phyloP scores from a whole-genome alignment of 2,888 invertebrate species.

The Limenitis arthemis region DNA sequence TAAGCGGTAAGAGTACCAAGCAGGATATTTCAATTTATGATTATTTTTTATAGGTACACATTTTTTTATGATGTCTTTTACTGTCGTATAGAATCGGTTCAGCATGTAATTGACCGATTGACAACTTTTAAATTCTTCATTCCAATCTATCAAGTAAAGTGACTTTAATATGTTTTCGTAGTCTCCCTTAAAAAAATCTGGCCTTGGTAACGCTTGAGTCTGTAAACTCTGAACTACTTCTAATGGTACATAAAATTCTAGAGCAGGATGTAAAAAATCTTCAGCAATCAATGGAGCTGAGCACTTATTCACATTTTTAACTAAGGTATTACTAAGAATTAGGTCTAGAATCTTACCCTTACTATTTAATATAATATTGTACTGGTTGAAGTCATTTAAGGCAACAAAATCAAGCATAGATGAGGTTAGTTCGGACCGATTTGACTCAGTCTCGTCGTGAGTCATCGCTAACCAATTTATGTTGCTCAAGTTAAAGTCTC shows the following conservation, averaged over 20 bases:
- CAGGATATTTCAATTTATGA: no score
- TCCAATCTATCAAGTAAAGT: no score
- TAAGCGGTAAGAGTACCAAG: no score
- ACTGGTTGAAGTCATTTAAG: not conserved
- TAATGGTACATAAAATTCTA: not conserved
- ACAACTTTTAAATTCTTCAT: no score
- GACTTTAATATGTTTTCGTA: no score
- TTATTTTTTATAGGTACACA: not conserved
- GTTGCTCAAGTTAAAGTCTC: not conserved
- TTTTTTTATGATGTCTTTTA: not conserved
- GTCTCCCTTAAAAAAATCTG: not conserved
- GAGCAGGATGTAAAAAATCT: not conserved
- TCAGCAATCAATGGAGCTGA: not conserved
- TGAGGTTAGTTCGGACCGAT: not conserved
- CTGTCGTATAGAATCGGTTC: not conserved
- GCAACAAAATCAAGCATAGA: not conserved
- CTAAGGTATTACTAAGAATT: not conserved
- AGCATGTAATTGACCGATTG: not conserved
- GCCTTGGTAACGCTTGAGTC: not conserved
- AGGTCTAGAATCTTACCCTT: not conserved
- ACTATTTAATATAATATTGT: not conserved
- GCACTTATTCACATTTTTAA: not conserved
- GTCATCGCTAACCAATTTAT: not conserved
- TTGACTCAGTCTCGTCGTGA: not conserved
- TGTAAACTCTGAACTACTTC: not conserved